phyloP scores from a whole-genome alignment of 2,888 invertebrate genomes.

The Hydroisotoma schaefferi region DNA sequence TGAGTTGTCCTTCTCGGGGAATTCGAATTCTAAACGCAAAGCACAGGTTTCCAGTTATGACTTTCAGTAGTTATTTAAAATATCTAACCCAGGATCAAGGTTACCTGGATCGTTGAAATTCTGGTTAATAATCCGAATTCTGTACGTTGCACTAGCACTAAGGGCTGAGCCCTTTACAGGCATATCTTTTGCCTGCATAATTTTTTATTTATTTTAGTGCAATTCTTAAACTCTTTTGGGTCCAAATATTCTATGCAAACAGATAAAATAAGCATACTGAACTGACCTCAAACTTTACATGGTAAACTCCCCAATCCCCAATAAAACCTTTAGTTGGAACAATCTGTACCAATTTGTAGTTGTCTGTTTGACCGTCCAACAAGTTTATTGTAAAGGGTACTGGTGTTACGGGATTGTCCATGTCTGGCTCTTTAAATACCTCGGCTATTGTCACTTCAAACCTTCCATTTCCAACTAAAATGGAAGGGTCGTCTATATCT shows the following conservation, averaged over 20 bases:
- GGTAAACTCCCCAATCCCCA: conserved; percentile 22
- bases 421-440: background rate
- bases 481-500: conserved; percentile 19
- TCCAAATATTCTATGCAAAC: background rate
- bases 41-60: too few relatives aligned
- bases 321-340: conserved; percentile 10
- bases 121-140: conserved; percentile 17
- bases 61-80: background rate
- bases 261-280: background rate
- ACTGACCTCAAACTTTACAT: conserved; percentile 15
- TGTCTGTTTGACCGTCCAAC: background rate
- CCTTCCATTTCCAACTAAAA: conserved; percentile 15
- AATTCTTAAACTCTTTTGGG: background rate
- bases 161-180: too few relatives aligned
- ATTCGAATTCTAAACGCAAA: conserved; percentile 14
- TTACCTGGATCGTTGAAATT: conserved; percentile 26
- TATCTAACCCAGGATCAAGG: background rate
- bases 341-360: conserved; percentile 4
- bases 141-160: too few relatives aligned
- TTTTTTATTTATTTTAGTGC: background rate
- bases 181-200: conserved; percentile 21
- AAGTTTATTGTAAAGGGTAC: conserved; percentile 5
- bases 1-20: background rate
- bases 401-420: background rate
- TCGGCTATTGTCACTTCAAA: conserved; percentile 4